These are phyloP conservation scores for Mirza zaza DNA, from an alignment of 2,113 vertebrate species.

Conservation along the genomic window DNA sequence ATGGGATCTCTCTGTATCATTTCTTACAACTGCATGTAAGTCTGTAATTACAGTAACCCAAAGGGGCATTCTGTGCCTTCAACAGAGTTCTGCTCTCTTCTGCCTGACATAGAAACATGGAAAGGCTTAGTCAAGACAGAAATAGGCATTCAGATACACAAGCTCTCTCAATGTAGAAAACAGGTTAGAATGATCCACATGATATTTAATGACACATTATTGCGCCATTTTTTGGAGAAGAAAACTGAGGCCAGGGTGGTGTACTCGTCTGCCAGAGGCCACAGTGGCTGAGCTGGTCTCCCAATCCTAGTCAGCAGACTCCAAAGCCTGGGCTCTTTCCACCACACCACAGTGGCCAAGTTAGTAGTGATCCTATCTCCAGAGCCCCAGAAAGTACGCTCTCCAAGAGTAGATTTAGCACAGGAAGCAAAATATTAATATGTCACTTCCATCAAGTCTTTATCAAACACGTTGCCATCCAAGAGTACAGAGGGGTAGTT, in stretches of 20 bases:
- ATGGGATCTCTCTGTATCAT: background rate
- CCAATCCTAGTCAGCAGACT: background rate
- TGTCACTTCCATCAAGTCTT: background rate
- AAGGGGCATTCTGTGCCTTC: background rate
- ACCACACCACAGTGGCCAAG: background rate
- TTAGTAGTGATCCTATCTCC: background rate
- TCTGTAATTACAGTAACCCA: background rate
- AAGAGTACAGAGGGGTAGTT: background rate
- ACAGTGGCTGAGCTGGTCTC: background rate
- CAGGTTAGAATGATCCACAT: background rate
- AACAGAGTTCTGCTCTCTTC: background rate
- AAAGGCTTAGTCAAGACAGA: background rate
- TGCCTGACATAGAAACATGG: background rate
- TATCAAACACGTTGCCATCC: background rate
- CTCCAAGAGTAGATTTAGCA: background rate
- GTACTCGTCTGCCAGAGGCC: background rate
- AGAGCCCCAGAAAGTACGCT: background rate
- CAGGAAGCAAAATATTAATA: background rate
- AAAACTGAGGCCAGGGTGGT: background rate
- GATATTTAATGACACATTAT: background rate
- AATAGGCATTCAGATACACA: background rate
- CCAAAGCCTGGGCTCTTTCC: background rate
- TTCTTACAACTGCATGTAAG: background rate
- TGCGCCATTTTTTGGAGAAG: background rate
- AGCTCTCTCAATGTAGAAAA: background rate